phyloP scores from a whole-genome alignment of 1,140 invertebrate genomes.

The Eueides isabella region DNA sequence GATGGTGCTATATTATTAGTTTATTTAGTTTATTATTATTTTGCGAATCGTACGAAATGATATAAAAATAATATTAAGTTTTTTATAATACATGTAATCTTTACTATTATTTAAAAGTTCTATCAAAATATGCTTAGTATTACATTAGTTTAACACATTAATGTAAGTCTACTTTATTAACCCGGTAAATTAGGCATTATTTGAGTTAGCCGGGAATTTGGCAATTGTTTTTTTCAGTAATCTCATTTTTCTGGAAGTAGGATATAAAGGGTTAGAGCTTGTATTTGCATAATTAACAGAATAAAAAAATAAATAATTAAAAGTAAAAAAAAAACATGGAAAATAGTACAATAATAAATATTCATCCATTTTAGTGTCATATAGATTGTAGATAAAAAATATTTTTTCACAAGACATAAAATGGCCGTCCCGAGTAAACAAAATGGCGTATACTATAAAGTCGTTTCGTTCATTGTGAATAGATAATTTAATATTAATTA shows the following conservation, averaged over 20 bases:
- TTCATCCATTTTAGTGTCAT: slow-evolving; percentile 18
- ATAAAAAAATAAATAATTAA: slow-evolving; percentile 19
- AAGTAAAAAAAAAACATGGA: neutral
- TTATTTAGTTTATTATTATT: slow-evolving; percentile 35
- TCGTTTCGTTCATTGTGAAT: slow-evolving; percentile 63
- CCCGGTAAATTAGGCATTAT: slow-evolving; percentile 30
- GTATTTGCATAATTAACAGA: slow-evolving; percentile 37
- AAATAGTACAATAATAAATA: slow-evolving; percentile 13
- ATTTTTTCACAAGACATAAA: slow-evolving; percentile 57
- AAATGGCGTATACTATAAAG: slow-evolving; percentile 26
- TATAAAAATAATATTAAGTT: slow-evolving; percentile 35
- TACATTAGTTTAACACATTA: slow-evolving; percentile 4
- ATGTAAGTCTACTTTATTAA: slow-evolving; percentile 25
- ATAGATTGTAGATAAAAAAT: slow-evolving; percentile 41
- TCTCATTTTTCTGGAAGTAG: slow-evolving; percentile 61
- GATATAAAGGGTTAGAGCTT: slow-evolving; percentile 63
- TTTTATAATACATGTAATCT: slow-evolving; percentile 27
- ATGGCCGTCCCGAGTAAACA: slow-evolving; percentile 41
- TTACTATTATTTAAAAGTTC: slow-evolving; percentile 20
- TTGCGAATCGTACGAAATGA: slow-evolving; percentile 36
- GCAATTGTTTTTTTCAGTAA: slow-evolving; percentile 62
- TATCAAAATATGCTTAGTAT: slow-evolving; percentile 6
- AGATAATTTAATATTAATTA: slow-evolving; percentile 70
- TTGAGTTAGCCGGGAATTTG: slow-evolving; percentile 54
- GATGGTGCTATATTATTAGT: slow-evolving; percentile 41